Evolutionary conservation across 2,113 vertebrate genomes (phyloP).

Genomic region (Trochalopteron elliotii): DNA sequence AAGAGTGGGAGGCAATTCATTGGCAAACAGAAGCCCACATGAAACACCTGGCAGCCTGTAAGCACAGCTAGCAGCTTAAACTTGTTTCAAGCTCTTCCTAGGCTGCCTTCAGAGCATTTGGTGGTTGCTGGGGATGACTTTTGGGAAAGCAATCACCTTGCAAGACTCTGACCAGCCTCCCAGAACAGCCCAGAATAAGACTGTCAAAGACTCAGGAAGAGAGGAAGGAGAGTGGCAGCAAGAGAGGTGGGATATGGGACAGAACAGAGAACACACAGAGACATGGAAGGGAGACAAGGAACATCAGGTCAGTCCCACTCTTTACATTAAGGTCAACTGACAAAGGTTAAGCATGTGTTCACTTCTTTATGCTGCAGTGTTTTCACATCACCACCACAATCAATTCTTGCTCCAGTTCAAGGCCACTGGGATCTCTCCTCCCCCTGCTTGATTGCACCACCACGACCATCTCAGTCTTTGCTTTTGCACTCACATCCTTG

Average conservation of each 20-base stretch:
- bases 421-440: not conserved
- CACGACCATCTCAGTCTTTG: not conserved
- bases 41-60: not conserved
- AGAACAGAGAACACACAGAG: not conserved
- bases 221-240: not conserved
- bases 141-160: not conserved
- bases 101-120: not conserved
- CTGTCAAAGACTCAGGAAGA: not conserved
- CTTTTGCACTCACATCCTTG: not conserved
- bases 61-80: not conserved
- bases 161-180: not conserved
- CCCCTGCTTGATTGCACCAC: rapidly evolving
- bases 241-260: not conserved
- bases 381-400: not conserved
- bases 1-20: not conserved
- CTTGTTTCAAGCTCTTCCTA: not conserved
- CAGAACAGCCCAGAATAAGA: not conserved
- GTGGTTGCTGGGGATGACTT: not conserved
- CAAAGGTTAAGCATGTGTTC: not conserved
- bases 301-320: not conserved
- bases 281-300: not conserved
- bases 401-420: not conserved
- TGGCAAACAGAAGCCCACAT: not conserved
- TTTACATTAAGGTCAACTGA: not conserved
- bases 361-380: not conserved